Base-by-base conservation (phyloP, 2,888 invertebrate genomes). In the Linnaemya tessellans region DNA sequence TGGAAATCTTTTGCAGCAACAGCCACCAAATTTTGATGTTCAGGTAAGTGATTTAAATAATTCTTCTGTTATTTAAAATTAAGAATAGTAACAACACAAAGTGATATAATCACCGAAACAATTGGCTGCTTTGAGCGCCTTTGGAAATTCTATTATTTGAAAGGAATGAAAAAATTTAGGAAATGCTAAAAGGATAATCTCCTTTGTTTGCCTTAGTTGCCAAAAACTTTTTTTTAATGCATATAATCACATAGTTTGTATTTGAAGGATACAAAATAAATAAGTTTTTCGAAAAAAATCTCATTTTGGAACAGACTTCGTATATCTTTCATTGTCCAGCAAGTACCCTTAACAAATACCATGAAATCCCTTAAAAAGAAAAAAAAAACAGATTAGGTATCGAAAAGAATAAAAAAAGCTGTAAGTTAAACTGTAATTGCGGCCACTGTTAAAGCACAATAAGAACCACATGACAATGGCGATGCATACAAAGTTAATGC, bases 1-100 rank as follows among this genome's bases (percentile, higher is more conserved):
- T 93, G 93, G 92, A 93, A 93, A 92, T 91, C 89, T 93, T 68
- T 88, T 93, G 88, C 93, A 94, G 90, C 95, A 95, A 89, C 95
- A 95, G 89, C 95, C 95, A 89, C 96, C 95, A 91, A 95, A 95
- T 90, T 96, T 96, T 92, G 96, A 96, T 93, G 95, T 96, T 90
- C 96, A 96, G 96, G 96, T 96, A 89, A 92, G 95, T 93, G 22
- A 13, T 41, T 64, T 51, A 15, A n/a, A 18, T 38, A 25, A 35
- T 13, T 56, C 20, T 20, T 18, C 30, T 46, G 46, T 20, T 62
- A 22, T 22, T 13, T 51, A 10, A 51, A 67, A 30, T 18, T 30
- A 1, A 2, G 43, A 58, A 30, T 58, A 22, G 22, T 54, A 22
- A 46, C 7, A 13, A 41, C 11, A 9, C 38, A 38, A 38, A n/a